Evolutionary conservation across 2,113 vertebrate genomes (phyloP), one percentile per base, ranked within the genome.

Genomic region (Chamaea fasciata): DNA sequence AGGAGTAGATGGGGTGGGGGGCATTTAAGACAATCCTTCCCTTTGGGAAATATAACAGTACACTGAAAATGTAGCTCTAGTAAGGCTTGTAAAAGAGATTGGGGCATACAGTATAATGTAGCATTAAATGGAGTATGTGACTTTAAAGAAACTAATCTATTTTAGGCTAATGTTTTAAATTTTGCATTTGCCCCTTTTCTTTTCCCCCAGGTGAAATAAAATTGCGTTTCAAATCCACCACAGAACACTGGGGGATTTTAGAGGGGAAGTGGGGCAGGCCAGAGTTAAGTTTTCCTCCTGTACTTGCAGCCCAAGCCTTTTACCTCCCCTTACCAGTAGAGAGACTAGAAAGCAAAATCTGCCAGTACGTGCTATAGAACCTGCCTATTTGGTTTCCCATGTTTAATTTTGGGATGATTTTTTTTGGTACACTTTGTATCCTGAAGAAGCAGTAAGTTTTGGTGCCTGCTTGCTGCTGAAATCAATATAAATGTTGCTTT

Each of bases 51-150:
- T 94, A 83, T 30, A 94, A 94, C 84, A 56, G 67, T 85, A 65
- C 78, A 18, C 50, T 60, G 47, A 57, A 60, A 71, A 81, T 44
- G 62, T 65, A 41, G 81, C 46, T 92, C 65, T 92, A n/a, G 77
- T 37, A 83, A 93, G 74, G 76, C 92, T 94, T 96, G 80, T 93
- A 95, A 97, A 97, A 71, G 94, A 96, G 95, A 97, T 44, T 96
- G 93, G 93, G 90, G 94, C 96, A 95, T 95, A 96, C 93, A 96
- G 95, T 95, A 97, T 90, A 97, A 95, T 96, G 94, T 92, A 89
- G 96, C 95, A 97, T 86, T 96, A 97, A 97, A 96, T 96, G 76
- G 94, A 94, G 79, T 70, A 88, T 88, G 82, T 78, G 93, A 65
- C 93, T 97, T 97, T 92, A 95, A 96, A 90, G 92, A 81, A 95